Percentiles rank a stretch among this genome's conserved stretches.
phyloP scores from a whole-genome alignment of 2,113 vertebrate genomes.

The Columbina picui region DNA sequence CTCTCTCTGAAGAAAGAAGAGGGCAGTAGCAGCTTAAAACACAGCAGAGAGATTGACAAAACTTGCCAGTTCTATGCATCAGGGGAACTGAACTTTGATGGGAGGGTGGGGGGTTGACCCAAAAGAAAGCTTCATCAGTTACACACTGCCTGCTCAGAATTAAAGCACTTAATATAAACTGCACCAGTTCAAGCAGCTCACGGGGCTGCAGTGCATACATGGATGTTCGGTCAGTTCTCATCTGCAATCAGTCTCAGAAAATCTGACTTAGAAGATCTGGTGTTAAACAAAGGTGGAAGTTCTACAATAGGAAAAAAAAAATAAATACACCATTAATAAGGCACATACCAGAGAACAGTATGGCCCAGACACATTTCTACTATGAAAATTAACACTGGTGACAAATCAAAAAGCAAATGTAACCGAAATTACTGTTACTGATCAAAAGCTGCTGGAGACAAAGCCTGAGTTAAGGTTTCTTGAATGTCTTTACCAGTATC shows the following conservation, averaged over 20 bases:
- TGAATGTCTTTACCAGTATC: neutral
- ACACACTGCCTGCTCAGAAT: neutral
- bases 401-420: neutral
- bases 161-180: neutral
- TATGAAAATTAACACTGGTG: neutral
- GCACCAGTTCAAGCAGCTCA: neutral
- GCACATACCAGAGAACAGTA: neutral
- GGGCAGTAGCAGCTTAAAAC: neutral
- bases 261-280: neutral
- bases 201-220: neutral
- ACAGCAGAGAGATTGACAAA: neutral
- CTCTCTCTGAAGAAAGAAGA: neutral
- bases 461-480: neutral
- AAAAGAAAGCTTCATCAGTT: neutral
- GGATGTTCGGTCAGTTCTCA: neutral
- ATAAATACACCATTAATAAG: neutral
- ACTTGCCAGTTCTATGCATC: neutral
- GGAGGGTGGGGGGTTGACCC: fast-evolving
- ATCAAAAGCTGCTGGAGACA: neutral
- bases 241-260: neutral
- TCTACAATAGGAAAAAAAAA: neutral
- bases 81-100: neutral
- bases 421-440: neutral
- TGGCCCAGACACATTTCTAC: neutral
- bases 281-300: neutral